Evolutionary conservation across 1,140 invertebrate species (phyloP).

Genomic region (Euborellia annulipes): DNA sequence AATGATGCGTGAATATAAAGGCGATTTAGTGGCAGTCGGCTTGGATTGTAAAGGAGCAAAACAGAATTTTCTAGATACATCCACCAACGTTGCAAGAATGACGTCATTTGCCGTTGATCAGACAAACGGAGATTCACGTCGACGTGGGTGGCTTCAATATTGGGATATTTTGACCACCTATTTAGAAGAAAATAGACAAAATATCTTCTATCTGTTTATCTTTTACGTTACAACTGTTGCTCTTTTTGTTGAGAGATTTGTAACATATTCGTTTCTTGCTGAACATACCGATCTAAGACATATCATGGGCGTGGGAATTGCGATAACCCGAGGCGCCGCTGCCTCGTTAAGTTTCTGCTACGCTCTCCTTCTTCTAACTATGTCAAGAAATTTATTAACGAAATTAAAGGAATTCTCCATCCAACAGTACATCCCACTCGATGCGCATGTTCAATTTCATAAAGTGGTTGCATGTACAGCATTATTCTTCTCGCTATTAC

Average conservation of each 20-base stretch:
- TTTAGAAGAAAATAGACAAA: conserved; percentile 95
- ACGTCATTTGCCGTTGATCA: too few species aligned
- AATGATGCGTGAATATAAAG: conserved; percentile 95
- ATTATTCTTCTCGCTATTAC: conserved; percentile 79
- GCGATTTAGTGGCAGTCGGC: conserved; percentile 91
- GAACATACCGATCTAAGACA: conserved; percentile 93
- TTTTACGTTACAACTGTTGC: conserved; percentile 92
- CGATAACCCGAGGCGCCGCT: conserved; percentile 91
- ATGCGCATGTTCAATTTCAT: conserved; percentile 96
- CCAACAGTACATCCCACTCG: conserved; percentile 94
- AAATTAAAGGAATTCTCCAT: conserved; percentile 93
- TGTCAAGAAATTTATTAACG: conserved; percentile 93
- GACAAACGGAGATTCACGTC: conserved; percentile 38
- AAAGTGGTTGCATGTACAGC: conserved; percentile 96
- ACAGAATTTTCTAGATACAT: conserved; percentile 87
- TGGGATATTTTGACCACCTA: conserved; percentile 80
- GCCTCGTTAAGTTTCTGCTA: conserved; percentile 94
- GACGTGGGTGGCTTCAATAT: conserved; percentile 54
- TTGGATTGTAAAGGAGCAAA: conserved; percentile 91
- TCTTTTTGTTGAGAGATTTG: conserved; percentile 87
- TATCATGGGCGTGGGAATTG: conserved; percentile 97
- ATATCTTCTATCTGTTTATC: conserved; percentile 94
- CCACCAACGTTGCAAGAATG: conserved; percentile 71
- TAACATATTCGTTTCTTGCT: conserved; percentile 87
- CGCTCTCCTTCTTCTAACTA: conserved; percentile 82